Base-by-base conservation (phyloP, 2,888 invertebrate species). In the Lobophora halterata region DNA sequence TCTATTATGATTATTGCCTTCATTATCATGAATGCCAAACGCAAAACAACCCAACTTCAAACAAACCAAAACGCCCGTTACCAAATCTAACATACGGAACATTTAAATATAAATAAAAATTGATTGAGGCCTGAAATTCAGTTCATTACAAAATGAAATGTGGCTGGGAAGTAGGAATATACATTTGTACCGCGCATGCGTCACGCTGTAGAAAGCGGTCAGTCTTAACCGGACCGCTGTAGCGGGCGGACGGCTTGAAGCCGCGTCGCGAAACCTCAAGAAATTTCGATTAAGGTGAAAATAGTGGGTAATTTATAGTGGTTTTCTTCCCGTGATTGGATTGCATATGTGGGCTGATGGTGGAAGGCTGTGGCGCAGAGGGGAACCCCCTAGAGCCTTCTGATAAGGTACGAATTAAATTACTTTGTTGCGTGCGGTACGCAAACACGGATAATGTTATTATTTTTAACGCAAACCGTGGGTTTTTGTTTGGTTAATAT, bases 121-220 rank as follows among this genome's bases (percentile, higher is more conserved):
- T 17, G 38, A 30, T 32, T 41, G 42, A 19, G 9, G 25, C 11
- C 31, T 34, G 42, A 45, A 49, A 56, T 71, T 68, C 65, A 70
- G 73, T 79, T 73, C 71, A 77, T 79, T 78, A 73, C 72, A 71
- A 71, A 71, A 72, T 73, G 71, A 74, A 79, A 79, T 75, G 72
- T 73, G 56, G 55, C 52, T 55, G 61, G 60, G 65, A n/a, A n/a
- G n/a, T n/a, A n/a, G n/a, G n/a, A 62, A 42, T 37, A 42, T 32
- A 36, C 59, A 59, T 49, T 58, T 46, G 42, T 27, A 55, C 31
- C 26, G 61, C 83, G 85, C 85, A 77, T 77, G 85, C 82, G 83
- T 59, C n/a, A 49, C 50, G 43, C 42, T n/a, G 52, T 19, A 26
- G 30, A 43, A 50, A 42, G 42, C 54, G 50, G 53, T 67, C 69